Conservation (phyloP, 2,888 invertebrate genomes). For the Monochamus alternatus region DNA sequence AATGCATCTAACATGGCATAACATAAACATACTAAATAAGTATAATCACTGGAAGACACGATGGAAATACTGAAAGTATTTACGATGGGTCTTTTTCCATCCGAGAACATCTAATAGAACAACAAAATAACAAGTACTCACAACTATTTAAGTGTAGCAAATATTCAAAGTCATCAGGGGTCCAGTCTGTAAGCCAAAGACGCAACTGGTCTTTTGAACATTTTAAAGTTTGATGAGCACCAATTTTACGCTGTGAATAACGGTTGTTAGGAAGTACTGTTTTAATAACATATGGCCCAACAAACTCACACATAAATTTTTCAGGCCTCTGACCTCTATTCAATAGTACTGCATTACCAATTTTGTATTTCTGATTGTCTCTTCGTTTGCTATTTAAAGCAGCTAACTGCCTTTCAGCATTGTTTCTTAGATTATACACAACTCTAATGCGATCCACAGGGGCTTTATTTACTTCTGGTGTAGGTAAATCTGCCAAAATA, state of each 20-base stretch:
- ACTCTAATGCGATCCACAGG: too few relatives aligned
- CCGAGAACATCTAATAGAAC: conserved; percentile 11
- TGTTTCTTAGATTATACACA: too few relatives aligned
- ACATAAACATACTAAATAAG: background rate
- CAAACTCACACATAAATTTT: conserved; percentile 19
- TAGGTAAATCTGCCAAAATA: too few relatives aligned
- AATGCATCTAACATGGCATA: background rate
- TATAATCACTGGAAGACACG: conserved; percentile 12
- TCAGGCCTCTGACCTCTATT: conserved; percentile 24
- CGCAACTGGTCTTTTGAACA: too few relatives aligned
- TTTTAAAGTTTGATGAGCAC: too few relatives aligned
- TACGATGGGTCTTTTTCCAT: conserved; percentile 37
- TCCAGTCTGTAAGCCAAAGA: too few relatives aligned
- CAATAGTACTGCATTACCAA: conserved; percentile 38
- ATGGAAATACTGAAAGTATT: conserved; percentile 16
- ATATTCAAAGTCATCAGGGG: background rate
- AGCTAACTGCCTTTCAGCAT: too few relatives aligned
- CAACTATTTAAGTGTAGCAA: conserved; percentile 27
- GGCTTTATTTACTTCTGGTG: too few relatives aligned
- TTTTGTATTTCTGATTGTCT: background rate
- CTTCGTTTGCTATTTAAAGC: too few relatives aligned
- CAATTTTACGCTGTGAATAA: background rate
- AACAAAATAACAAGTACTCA: conserved; percentile 35
- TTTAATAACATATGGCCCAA: conserved; percentile 31
- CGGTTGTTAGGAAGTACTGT: conserved; percentile 8